Evolutionary conservation across 2,888 invertebrate species (phyloP).

Genomic region (Chouioia cunea): DNA sequence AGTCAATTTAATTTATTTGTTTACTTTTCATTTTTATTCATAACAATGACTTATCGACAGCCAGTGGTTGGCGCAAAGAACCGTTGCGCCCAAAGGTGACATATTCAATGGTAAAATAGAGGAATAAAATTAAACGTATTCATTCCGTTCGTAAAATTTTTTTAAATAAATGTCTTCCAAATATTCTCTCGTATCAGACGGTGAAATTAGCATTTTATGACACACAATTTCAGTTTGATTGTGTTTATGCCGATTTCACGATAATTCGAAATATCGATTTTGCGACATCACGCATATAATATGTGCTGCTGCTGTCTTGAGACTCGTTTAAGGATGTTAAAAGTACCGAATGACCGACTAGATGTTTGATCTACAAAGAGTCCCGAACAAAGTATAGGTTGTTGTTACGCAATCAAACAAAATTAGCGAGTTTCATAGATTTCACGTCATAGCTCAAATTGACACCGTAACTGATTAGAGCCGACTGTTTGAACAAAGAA

Average conservation of each 20-base stretch:
- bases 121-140: slow-evolving; percentile 49
- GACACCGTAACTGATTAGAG: slow-evolving; percentile 24
- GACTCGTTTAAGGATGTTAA: slow-evolving; percentile 51
- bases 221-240: slow-evolving; percentile 38
- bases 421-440: slow-evolving; percentile 57
- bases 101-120: slow-evolving; percentile 42
- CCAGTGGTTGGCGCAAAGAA: slow-evolving; percentile 45
- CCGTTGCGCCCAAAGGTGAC: slow-evolving; percentile 27
- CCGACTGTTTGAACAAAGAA: not conserved
- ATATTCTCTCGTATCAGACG: slow-evolving; percentile 49
- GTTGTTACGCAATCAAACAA: slow-evolving; percentile 54
- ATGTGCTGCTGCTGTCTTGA: slow-evolving; percentile 44
- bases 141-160: slow-evolving; percentile 54
- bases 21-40: slow-evolving; percentile 56
- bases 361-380: slow-evolving; percentile 43
- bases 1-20: slow-evolving; percentile 56
- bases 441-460: slow-evolving; percentile 64
- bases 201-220: slow-evolving; percentile 45
- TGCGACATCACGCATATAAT: slow-evolving; percentile 46
- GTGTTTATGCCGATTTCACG: slow-evolving; percentile 40
- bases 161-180: slow-evolving; percentile 53
- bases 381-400: slow-evolving; percentile 54
- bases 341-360: slow-evolving; percentile 49
- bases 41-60: slow-evolving; percentile 57
- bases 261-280: slow-evolving; percentile 44